Percentiles rank a stretch among this genome's conserved stretches.
These are phyloP conservation scores for Cotesia congregata DNA, from an alignment of 2,888 invertebrate species.

Conservation along the genomic window DNA sequence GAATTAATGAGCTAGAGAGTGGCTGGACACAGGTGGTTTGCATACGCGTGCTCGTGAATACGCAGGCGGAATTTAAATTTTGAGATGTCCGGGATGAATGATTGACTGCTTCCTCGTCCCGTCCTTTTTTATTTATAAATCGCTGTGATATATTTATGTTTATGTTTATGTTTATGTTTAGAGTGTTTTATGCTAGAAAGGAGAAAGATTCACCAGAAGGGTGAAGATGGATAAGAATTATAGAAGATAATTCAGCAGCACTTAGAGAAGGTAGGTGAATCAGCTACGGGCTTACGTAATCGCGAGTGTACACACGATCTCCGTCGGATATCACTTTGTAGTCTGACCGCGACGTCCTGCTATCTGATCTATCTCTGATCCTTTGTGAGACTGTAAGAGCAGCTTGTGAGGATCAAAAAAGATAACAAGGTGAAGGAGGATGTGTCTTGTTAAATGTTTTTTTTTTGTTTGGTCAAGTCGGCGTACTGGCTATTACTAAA, in stretches of 20 bases:
- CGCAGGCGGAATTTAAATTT: slow-evolving; percentile 64
- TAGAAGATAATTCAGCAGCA: too few relatives aligned
- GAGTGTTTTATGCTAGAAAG: too few relatives aligned
- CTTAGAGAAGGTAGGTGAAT: slow-evolving; percentile 27
- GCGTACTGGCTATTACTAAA: too few relatives aligned
- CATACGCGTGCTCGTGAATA: slow-evolving; percentile 54
- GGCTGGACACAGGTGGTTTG: slow-evolving; percentile 61
- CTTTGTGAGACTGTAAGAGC: slow-evolving; percentile 43
- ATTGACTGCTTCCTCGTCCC: slow-evolving; percentile 48
- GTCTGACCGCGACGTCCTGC: slow-evolving; percentile 59
- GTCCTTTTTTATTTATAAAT: not conserved
- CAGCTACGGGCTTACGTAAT: slow-evolving; percentile 60
- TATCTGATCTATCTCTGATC: slow-evolving; percentile 62
- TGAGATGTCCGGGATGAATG: slow-evolving; percentile 52
- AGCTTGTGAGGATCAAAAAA: slow-evolving; percentile 6
- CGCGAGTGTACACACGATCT: slow-evolving; percentile 62
- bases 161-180: not conserved
- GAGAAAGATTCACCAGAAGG: too few relatives aligned
- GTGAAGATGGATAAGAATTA: too few relatives aligned
- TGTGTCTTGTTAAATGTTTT: slow-evolving; percentile 18
- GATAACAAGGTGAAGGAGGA: slow-evolving; percentile 15
- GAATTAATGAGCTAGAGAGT: slow-evolving; percentile 50
- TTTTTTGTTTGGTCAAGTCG: too few relatives aligned
- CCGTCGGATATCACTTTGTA: slow-evolving; percentile 67
- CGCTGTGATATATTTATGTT: not conserved